These are phyloP conservation scores for Gerris lacustris DNA, from an alignment of 2,888 invertebrate species.

Conservation along the genomic window DNA sequence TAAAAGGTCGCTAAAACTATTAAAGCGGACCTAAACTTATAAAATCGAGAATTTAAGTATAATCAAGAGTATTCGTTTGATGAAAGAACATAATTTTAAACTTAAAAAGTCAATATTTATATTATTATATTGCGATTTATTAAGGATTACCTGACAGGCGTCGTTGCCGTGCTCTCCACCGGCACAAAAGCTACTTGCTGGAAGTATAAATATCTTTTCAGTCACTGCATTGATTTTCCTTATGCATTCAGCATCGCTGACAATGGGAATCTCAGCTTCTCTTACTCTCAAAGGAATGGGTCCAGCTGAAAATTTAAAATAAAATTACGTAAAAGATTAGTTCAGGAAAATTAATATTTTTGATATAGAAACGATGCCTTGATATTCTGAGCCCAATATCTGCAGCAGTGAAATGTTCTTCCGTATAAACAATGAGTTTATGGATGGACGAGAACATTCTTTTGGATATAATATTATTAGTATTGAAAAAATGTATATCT, in stretches of 20 bases:
- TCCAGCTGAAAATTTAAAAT: conserved; percentile 49
- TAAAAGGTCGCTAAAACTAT: too few relatives aligned
- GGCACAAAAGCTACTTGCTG: conserved; percentile 86
- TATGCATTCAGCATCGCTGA: conserved; percentile 83
- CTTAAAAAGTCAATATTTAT: too few relatives aligned
- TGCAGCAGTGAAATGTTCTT: background rate
- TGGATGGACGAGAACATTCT: too few relatives aligned
- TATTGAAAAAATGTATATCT: too few relatives aligned
- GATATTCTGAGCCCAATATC: background rate
- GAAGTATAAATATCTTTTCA: conserved; percentile 85
- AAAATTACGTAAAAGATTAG: background rate
- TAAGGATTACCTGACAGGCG: conserved; percentile 63
- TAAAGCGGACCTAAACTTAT: too few relatives aligned
- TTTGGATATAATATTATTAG: too few relatives aligned
- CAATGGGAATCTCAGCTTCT: conserved; percentile 83
- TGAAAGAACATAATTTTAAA: too few relatives aligned
- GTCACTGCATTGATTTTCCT: conserved; percentile 88
- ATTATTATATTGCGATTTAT: too few relatives aligned
- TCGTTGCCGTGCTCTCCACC: conserved; percentile 87
- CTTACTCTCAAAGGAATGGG: conserved; percentile 80
- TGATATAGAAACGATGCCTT: background rate
- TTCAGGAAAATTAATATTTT: conserved; percentile 5
- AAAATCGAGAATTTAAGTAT: too few relatives aligned
- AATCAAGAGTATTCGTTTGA: too few relatives aligned
- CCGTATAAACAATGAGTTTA: background rate